Evolutionary conservation across 2,113 vertebrate species (phyloP).

Genomic region (Burhinus oedicnemus): DNA sequence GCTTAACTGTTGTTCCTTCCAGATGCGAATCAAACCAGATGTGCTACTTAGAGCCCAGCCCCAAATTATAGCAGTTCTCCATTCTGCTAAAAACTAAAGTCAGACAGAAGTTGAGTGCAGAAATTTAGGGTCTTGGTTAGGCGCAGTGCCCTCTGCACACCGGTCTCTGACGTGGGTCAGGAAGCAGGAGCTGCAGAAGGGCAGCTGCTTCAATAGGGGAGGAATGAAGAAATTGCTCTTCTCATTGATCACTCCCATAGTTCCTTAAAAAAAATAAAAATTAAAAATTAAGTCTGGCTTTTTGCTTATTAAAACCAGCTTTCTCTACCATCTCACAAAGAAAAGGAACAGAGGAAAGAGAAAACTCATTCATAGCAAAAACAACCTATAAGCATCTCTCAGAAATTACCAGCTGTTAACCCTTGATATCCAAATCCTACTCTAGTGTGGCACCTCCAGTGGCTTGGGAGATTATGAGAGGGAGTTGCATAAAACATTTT

Average conservation of each 20-base stretch:
- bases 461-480: background rate
- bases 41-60: background rate
- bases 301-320: background rate
- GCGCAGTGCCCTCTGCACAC: background rate
- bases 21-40: constrained; percentile 16
- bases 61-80: background rate
- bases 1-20: background rate
- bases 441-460: background rate
- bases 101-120: background rate
- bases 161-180: rapidly evolving
- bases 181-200: background rate
- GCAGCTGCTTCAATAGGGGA: background rate
- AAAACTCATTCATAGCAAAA: background rate
- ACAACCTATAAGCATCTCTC: background rate
- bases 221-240: background rate
- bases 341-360: background rate
- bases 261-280: background rate
- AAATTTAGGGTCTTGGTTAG: background rate
- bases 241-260: background rate
- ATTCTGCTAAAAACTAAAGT: background rate
- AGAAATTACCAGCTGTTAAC: background rate
- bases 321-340: background rate
- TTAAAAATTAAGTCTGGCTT: background rate
- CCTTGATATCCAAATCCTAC: background rate
- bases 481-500: background rate